Percentiles rank a stretch among this genome's conserved stretches.
Evolutionary conservation across 1,140 invertebrate genomes (phyloP).

Genomic region (Globodera ellingtonae): DNA sequence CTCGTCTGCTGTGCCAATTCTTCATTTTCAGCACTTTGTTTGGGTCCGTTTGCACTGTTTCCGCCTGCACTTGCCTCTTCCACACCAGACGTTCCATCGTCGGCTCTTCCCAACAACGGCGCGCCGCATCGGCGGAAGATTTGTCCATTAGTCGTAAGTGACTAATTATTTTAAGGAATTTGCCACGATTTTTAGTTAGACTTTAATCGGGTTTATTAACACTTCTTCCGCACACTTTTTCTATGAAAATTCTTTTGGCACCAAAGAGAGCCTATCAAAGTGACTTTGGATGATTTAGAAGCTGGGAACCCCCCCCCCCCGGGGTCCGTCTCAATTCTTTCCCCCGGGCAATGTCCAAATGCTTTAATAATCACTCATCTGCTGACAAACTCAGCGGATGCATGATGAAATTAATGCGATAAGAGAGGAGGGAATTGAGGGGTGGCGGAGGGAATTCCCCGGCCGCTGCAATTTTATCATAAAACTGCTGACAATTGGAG

Average conservation of each 20-base stretch:
- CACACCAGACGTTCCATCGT: constrained; percentile 5
- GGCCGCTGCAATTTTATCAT: background rate
- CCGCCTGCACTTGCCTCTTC: constrained; percentile 45
- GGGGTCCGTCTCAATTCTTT: background rate
- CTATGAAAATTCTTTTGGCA: background rate
- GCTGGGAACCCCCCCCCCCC: background rate
- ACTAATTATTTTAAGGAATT: too few species aligned
- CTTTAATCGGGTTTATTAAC: background rate
- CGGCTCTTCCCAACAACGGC: background rate
- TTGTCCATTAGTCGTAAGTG: constrained; percentile 11
- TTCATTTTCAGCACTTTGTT: constrained; percentile 48
- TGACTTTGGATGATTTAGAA: too few species aligned
- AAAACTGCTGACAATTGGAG: background rate
- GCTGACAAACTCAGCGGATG: too few species aligned
- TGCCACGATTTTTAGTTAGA: too few species aligned
- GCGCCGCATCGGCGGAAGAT: constrained; percentile 5
- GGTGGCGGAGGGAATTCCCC: too few species aligned
- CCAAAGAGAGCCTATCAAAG: background rate
- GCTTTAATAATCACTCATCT: too few species aligned
- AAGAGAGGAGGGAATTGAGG: too few species aligned
- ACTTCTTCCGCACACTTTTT: background rate
- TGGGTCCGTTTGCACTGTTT: constrained; percentile 41
- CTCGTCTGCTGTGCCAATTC: constrained; percentile 44
- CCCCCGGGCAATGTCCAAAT: background rate
- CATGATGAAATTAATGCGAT: too few species aligned